These are phyloP conservation scores for Nothura maculosa DNA, from an alignment of 2,797 vertebrate species.

Conservation along the genomic window DNA sequence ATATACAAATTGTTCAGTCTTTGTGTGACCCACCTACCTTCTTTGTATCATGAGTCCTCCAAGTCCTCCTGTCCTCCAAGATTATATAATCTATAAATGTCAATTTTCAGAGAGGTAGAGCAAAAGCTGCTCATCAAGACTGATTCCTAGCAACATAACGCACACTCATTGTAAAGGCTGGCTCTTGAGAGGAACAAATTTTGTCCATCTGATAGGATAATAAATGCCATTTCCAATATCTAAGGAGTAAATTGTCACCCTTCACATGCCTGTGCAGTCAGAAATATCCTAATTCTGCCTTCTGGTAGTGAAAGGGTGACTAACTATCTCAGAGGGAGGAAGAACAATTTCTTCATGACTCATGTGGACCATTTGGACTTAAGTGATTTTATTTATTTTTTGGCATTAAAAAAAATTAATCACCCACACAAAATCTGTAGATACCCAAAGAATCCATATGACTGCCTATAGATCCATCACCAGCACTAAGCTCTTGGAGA, in stretches of 20 bases:
- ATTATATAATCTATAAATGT: background rate
- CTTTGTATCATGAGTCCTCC: background rate
- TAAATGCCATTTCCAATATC: background rate
- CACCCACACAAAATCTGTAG: slow-evolving; percentile 17
- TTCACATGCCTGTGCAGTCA: background rate
- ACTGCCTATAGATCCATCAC: background rate
- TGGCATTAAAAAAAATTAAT: background rate
- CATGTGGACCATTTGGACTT: slow-evolving; percentile 7
- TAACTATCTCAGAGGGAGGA: background rate
- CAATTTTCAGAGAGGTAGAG: background rate
- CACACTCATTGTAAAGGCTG: background rate
- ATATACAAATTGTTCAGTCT: background rate
- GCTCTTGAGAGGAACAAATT: background rate
- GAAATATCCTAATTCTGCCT: background rate
- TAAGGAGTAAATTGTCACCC: background rate
- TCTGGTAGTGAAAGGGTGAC: background rate
- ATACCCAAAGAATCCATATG: background rate
- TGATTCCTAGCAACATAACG: background rate
- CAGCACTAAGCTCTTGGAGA: background rate
- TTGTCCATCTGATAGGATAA: background rate
- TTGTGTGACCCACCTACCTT: background rate
- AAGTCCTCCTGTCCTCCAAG: background rate
- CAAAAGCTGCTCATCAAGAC: background rate
- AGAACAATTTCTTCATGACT: background rate
- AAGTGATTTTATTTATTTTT: slow-evolving; percentile 14